Percentiles rank a stretch among this genome's conserved stretches.
These are phyloP conservation scores for Cyprinella venusta DNA, from an alignment of 2,797 vertebrate species.

Conservation along the genomic window DNA sequence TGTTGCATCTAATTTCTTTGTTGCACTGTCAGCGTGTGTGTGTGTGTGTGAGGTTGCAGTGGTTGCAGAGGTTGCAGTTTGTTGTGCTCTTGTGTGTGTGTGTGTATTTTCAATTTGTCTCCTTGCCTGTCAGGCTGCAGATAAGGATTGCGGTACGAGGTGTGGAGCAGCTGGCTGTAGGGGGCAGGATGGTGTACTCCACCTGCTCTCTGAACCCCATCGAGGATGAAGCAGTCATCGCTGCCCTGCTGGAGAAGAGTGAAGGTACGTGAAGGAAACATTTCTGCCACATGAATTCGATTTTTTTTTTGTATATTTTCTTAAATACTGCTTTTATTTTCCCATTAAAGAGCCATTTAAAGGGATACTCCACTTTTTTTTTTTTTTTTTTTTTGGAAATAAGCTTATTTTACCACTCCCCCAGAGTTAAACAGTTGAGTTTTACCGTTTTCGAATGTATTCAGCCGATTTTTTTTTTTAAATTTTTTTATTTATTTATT, in stretches of 20 bases:
- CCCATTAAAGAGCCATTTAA: too few species aligned
- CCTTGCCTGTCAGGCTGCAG: conserved; percentile 84
- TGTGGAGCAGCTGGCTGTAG: conserved; percentile 93
- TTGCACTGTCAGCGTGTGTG: not conserved
- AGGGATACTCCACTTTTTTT: too few species aligned
- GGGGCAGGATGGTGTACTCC: conserved; percentile 97
- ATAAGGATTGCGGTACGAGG: conserved; percentile 93
- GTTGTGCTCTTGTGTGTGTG: conserved; percentile 20
- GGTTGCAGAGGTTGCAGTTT: not conserved
- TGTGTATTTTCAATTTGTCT: not conserved
- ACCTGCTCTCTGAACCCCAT: conserved; percentile 96
- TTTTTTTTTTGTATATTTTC: too few species aligned
- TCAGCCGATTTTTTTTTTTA: too few species aligned
- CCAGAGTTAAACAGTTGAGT: too few species aligned
- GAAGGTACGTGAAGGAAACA: conserved; percentile 79
- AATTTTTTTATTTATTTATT: too few species aligned
- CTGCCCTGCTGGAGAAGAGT: conserved; percentile 92
- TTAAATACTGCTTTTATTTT: too few species aligned
- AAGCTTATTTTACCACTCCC: too few species aligned
- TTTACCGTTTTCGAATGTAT: too few species aligned
- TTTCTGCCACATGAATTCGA: too few species aligned
- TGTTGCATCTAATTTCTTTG: conserved; percentile 21
- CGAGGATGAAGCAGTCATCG: conserved; percentile 94
- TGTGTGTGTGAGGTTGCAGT: not conserved
- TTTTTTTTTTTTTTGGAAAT: too few species aligned